These are phyloP conservation scores for Heteromyza rotundicornis DNA, from an alignment of 2,888 invertebrate genomes.

Conservation along the genomic window DNA sequence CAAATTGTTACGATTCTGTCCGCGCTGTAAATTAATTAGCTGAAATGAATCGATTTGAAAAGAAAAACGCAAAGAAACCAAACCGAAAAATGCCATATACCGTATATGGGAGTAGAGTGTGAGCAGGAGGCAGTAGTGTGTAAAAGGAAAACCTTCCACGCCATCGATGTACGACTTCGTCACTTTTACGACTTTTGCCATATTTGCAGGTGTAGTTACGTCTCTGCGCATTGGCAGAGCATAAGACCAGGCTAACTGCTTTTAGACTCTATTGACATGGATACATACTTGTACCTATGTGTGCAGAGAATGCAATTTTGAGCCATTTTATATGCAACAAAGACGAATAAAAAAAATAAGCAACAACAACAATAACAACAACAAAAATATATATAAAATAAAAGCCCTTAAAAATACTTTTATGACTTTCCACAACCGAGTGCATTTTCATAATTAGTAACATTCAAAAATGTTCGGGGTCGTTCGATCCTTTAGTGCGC, in stretches of 20 bases:
- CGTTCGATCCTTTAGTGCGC: background rate
- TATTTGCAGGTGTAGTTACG: slow-evolving; percentile 26
- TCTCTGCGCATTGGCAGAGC: background rate
- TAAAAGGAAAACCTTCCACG: background rate
- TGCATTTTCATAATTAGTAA: slow-evolving; percentile 32
- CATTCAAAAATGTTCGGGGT: background rate
- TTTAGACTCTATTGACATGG: background rate
- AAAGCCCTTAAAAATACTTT: slow-evolving; percentile 30
- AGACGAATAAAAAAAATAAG: background rate
- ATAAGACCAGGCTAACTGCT: no score
- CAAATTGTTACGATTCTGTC: slow-evolving; percentile 38
- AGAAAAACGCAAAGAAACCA: background rate
- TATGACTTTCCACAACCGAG: slow-evolving; percentile 28
- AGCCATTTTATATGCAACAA: slow-evolving; percentile 25
- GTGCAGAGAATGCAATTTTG: slow-evolving; percentile 23
- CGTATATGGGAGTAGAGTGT: no score
- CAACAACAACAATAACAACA: background rate
- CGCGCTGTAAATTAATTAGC: slow-evolving; percentile 53
- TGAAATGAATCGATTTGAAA: slow-evolving; percentile 47
- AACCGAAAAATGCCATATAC: no score
- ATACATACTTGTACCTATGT: background rate
- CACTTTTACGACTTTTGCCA: slow-evolving; percentile 26
- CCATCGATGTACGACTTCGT: no score
- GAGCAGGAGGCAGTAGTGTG: background rate
- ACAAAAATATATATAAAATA: background rate